Conservation (phyloP, 2,797 vertebrate genomes). For the Tapirus indicus region DNA sequence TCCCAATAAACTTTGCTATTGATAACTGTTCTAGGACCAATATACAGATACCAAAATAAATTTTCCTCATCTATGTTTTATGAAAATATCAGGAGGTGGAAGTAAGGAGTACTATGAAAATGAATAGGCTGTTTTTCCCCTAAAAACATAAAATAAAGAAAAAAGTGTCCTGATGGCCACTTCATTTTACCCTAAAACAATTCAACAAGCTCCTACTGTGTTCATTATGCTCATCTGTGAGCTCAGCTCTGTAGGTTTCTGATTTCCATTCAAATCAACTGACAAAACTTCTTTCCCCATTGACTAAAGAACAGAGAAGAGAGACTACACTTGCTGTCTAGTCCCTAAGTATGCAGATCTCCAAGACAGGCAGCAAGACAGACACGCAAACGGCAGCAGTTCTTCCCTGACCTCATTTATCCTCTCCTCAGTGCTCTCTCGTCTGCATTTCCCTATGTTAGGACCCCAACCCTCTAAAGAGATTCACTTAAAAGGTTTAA, state of each 20-base stretch:
- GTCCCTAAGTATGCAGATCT: not conserved
- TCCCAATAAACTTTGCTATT: conserved; percentile 21
- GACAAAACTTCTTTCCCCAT: not conserved
- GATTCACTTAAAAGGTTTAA: not conserved
- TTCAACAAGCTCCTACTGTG: not conserved
- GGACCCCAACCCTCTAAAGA: not conserved
- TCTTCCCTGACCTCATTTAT: not conserved
- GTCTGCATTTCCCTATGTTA: not conserved
- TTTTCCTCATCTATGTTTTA: conserved; percentile 38
- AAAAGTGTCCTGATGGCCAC: not conserved
- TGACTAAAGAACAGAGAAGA: not conserved
- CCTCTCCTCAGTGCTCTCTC: not conserved
- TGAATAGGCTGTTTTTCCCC: not conserved
- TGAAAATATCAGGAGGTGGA: conserved; percentile 6
- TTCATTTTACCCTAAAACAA: conserved; percentile 20
- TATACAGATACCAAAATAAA: conserved; percentile 22
- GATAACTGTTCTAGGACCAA: not conserved
- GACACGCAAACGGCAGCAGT: not conserved
- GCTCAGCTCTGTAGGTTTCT: not conserved
- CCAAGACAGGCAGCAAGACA: not conserved
- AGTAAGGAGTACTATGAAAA: conserved; percentile 16
- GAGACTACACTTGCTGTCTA: not conserved
- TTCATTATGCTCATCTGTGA: not conserved
- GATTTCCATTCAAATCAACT: not conserved
- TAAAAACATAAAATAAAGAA: not conserved